Evolutionary conservation across 2,113 vertebrate genomes (phyloP).

Genomic region (Atractosteus spatula): DNA sequence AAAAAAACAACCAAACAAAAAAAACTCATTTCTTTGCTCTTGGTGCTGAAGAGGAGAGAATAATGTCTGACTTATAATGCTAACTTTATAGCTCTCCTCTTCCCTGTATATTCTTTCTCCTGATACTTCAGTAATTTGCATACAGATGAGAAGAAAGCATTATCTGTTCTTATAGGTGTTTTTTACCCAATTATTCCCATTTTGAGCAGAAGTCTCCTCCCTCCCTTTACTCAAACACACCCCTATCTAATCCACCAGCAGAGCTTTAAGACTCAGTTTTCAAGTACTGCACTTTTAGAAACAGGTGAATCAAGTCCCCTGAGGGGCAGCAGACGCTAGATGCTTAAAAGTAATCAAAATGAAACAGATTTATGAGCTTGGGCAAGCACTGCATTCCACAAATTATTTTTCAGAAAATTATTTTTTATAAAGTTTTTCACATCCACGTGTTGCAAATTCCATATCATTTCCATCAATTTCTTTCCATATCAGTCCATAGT

Average conservation of each 20-base stretch:
- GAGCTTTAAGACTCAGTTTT: too few relatives aligned
- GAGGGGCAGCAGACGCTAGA: too few relatives aligned
- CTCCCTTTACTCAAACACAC: background rate
- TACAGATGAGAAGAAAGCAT: constrained; percentile 18
- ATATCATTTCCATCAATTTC: too few relatives aligned
- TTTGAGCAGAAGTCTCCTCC: background rate
- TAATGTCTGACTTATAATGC: background rate
- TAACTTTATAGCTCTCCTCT: background rate
- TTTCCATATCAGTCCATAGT: too few relatives aligned
- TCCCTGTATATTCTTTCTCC: background rate
- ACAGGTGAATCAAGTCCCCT: too few relatives aligned
- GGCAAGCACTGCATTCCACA: background rate
- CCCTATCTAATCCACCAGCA: too few relatives aligned
- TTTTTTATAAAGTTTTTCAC: too few relatives aligned
- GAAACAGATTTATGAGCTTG: background rate
- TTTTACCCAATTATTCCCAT: background rate
- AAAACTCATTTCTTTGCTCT: constrained; percentile 23
- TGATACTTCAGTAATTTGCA: constrained; percentile 12
- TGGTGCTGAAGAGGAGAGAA: background rate
- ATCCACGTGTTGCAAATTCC: too few relatives aligned
- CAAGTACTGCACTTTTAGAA: too few relatives aligned
- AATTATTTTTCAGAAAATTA: too few relatives aligned
- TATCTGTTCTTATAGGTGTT: constrained; percentile 20
- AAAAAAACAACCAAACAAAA: constrained; percentile 25
- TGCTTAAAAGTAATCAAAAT: background rate